Base-by-base conservation (phyloP, 2,113 vertebrate genomes). In the Salvelinus fontinalis region DNA sequence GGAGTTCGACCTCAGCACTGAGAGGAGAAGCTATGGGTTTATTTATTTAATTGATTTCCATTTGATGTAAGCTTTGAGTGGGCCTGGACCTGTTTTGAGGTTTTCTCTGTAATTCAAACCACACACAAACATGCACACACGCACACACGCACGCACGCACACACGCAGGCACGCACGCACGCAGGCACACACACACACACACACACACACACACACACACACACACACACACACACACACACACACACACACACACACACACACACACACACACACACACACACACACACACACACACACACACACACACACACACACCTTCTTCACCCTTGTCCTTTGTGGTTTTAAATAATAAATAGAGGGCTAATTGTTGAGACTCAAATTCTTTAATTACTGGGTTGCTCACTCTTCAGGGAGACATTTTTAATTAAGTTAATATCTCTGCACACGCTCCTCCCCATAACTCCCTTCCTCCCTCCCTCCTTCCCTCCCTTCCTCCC, bases 371-470 rank as follows among this genome's bases (percentile, higher is more conserved):
- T 88, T 87, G 85, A 75, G 79, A 72, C 75, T 79, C 78, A 86
- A 91, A 86, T 79, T 84, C 86, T 89, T 89, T 91, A 92, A 93
- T 92, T 89, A 92, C 70, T 70, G 83, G 66, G 72, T 70, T 79
- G 75, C 78, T 83, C 75, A 31, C 66, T 86, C 92, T 89, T 87
- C 39, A 69, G 90, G 91, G 90, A 92, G 79, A 82, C 80, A 81
- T 81, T 89, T 90, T 85, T 87, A 89, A 93, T 92, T 90, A 90
- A 91, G 90, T 82, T 89, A 71, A 65, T 78, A 60, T 70, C 34
- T 87, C 83, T 86, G 66, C 27, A 5, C 44, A 76, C 81, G 22
- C 70, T n/a, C 49, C n/a, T 29, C 39, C 60, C 72, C 51, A n/a
- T 72, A 51, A 66, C 70, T 16, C 59, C 18, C 29, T 49, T 67